A percentile compares a stretch with the other conserved stretches of the same genome.
Evolutionary conservation across 2,113 vertebrate species (phyloP).

Genomic region (Patagioenas fasciata): DNA sequence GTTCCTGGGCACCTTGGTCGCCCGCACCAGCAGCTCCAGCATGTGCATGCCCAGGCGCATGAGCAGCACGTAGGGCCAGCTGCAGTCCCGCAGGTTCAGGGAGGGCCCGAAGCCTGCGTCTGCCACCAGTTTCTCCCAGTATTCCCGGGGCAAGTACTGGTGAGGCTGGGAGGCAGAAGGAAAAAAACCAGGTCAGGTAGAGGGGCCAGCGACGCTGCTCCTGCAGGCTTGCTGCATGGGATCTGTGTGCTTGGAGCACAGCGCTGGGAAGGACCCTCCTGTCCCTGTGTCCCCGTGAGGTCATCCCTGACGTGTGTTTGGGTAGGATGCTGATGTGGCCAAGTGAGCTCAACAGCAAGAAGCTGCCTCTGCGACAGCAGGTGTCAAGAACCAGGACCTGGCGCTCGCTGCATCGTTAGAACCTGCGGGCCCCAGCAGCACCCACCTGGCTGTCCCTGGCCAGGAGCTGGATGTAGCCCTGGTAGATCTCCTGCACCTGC

Average conservation of each 20-base stretch:
- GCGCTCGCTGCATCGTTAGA: too few species aligned
- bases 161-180: conserved; percentile 59
- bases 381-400: background rate
- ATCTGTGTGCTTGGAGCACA: fast-evolving
- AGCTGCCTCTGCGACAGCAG: background rate
- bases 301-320: background rate
- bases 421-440: too few species aligned
- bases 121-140: conserved; percentile 81
- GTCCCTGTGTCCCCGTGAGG: background rate
- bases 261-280: background rate
- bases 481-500: conserved; percentile 78
- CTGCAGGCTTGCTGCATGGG: background rate
- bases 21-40: conserved; percentile 87
- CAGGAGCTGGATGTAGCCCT: conserved; percentile 78
- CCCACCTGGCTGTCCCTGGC: conserved; percentile 83
- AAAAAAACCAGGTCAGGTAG: background rate
- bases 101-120: conserved; percentile 72
- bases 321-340: background rate
- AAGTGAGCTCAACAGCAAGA: background rate
- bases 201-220: background rate
- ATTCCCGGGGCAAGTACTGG: conserved; percentile 79
- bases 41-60: conserved; percentile 86
- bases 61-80: conserved; percentile 78
- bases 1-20: conserved; percentile 80
- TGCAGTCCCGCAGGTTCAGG: conserved; percentile 58